A percentile compares a stretch with the other conserved stretches of the same genome.
These are phyloP conservation scores for Temnothorax nylanderi DNA, from an alignment of 1,140 invertebrate genomes.

Conservation along the genomic window DNA sequence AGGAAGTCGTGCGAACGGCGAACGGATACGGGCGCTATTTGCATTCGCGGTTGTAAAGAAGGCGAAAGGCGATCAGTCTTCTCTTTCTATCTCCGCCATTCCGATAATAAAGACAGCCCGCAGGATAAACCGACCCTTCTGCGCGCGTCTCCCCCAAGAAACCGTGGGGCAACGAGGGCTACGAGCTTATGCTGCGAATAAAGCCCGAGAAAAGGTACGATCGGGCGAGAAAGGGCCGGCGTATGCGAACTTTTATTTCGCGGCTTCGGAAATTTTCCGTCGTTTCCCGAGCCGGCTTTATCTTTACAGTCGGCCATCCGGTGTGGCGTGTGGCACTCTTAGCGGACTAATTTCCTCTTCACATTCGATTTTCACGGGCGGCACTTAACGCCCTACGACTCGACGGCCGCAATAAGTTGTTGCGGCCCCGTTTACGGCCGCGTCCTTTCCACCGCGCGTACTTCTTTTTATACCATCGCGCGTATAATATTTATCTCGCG, in stretches of 20 bases:
- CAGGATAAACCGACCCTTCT: constrained; percentile 67
- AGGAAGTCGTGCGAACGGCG: constrained; percentile 75
- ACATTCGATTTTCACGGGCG: constrained; percentile 81
- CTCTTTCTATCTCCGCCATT: constrained; percentile 38
- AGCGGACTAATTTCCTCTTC: constrained; percentile 80
- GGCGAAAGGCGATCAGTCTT: constrained; percentile 77
- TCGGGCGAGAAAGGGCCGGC: constrained; percentile 30
- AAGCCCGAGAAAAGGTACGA: constrained; percentile 71
- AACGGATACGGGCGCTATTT: constrained; percentile 81
- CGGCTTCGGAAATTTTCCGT: constrained; percentile 59
- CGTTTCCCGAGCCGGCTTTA: constrained; percentile 66
- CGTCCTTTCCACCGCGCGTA: constrained; percentile 10
- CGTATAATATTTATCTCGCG: constrained; percentile 82
- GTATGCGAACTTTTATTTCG: constrained; percentile 69
- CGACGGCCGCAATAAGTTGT: constrained; percentile 75
- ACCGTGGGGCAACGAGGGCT: constrained; percentile 49
- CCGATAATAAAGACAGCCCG: constrained; percentile 77
- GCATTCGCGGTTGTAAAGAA: constrained; percentile 82
- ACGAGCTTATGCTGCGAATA: constrained; percentile 79
- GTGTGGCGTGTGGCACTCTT: constrained; percentile 12
- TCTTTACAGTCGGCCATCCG: constrained; percentile 74
- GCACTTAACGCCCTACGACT: constrained; percentile 71
- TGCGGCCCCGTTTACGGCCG: constrained; percentile 69
- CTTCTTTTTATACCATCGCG: constrained; percentile 70
- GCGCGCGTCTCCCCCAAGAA: constrained; percentile 28